Evolutionary conservation across 2,113 vertebrate genomes (phyloP), one percentile per base, ranked within the genome.

Genomic region (Phylloscopus trochiloides): DNA sequence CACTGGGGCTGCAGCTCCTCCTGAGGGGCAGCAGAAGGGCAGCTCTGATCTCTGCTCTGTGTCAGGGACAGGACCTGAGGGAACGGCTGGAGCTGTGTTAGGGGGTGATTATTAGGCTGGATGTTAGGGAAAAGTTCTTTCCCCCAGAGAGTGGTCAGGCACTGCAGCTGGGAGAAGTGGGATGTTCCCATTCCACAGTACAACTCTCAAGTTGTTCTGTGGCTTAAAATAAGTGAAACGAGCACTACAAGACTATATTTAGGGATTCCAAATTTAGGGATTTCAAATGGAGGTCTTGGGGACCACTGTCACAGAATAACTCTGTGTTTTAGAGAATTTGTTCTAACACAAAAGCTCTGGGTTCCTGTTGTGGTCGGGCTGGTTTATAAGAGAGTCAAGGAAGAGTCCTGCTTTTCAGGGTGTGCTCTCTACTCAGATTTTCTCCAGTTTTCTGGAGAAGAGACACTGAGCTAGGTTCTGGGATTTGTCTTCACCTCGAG

Each of bases 81-180:
- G 26, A 66, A 28, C 7, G 7, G 43, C 51, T 58, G 59, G 36
- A 66, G 32, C 67, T 73, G 1, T 66, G 51, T 24, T 19, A 19
- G 36, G 22, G 43, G 12, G 4, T 67, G n/a, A 48, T 48, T 40
- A 29, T 51, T 52, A 45, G 59, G 16, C 59, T 81, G 68, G 32
- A 43, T 34, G 43, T 36, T 19, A 20, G 28, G 51, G 21, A 36
- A 66, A 51, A 26, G 22, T 22, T 73, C 59, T 51, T 72, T 28
- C 12, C 32, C 32, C 8, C 4, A 29, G 78, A 62, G 51, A 8
- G 28, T 79, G 50, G 17, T 59, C 0, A 0, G 40, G 24, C 4
- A 0, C n/a, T 77, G 55, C 61, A 86, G 82, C 55, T 3, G 3
- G 25, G 61, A 48, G 47, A 29, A 43, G 15, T 66, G 32, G 14